Conservation (phyloP, 2,797 vertebrate genomes). For the Fratercula arctica region DNA sequence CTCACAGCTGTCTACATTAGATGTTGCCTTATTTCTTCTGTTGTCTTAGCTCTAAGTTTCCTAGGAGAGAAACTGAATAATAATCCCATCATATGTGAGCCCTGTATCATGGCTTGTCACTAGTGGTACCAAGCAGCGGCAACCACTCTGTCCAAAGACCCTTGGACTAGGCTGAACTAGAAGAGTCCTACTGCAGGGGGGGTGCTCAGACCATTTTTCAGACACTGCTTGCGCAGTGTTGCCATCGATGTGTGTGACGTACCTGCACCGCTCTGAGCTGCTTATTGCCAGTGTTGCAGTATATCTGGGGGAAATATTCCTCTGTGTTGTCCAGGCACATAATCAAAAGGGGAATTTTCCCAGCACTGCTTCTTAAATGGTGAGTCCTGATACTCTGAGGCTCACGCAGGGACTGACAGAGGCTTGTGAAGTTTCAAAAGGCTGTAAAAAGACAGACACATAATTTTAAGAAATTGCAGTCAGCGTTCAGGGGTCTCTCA, state of each 20-base stretch:
- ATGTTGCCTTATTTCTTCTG: background rate
- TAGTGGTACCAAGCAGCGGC: background rate
- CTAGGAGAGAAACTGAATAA: background rate
- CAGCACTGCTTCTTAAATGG: background rate
- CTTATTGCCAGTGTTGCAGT: background rate
- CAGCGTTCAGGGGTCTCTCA: background rate
- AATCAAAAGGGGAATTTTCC: background rate
- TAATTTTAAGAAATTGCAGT: background rate
- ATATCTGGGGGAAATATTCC: background rate
- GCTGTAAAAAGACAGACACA: background rate
- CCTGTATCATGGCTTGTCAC: background rate
- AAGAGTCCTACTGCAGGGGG: background rate
- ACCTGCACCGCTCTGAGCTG: background rate
- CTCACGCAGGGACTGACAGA: background rate
- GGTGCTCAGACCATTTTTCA: background rate
- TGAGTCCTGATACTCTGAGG: background rate
- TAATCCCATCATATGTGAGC: accelerated
- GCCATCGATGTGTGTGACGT: background rate
- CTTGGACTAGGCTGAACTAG: background rate
- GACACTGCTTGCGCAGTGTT: background rate
- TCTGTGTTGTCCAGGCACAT: background rate
- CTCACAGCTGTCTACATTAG: background rate
- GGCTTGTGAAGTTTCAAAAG: background rate
- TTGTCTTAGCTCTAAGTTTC: background rate
- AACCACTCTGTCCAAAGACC: background rate